Percentiles rank a stretch among this genome's conserved stretches.
phyloP scores from a whole-genome alignment of 2,797 vertebrate species.

The Yasuhikotakia modesta region DNA sequence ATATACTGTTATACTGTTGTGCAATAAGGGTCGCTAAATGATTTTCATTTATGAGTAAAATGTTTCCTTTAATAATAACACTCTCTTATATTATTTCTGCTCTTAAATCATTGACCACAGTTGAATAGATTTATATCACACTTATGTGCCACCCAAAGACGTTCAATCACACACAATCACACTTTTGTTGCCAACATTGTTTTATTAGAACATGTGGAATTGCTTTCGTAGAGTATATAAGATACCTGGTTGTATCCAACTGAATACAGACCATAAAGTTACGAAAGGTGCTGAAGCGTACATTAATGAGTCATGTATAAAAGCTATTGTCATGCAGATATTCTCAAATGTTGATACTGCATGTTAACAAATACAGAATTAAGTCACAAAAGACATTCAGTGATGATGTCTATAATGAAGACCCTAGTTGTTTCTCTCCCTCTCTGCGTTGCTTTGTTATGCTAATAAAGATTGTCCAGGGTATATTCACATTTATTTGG shows the following conservation, averaged over 20 bases:
- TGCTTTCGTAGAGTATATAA: conserved; percentile 65
- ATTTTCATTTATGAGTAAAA: neutral
- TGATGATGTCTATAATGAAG: conserved; percentile 57
- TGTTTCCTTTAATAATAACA: neutral
- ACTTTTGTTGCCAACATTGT: conserved; percentile 58
- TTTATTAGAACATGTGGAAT: conserved; percentile 81
- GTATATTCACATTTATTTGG: conserved; percentile 60
- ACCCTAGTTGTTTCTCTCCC: conserved; percentile 47
- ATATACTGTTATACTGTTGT: too few relatives aligned
- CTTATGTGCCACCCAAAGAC: neutral
- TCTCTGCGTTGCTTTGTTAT: conserved; percentile 59
- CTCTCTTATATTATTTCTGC: neutral
- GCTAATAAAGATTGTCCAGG: conserved; percentile 76
- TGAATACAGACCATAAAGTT: conserved; percentile 73
- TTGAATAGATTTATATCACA: neutral
- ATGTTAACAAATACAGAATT: conserved; percentile 63
- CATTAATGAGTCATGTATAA: conserved; percentile 78
- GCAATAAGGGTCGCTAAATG: too few relatives aligned
- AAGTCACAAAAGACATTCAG: conserved; percentile 66
- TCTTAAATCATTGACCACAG: neutral
- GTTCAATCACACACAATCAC: conserved; percentile 12
- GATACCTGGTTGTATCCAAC: conserved; percentile 70
- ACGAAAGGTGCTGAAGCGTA: conserved; percentile 70
- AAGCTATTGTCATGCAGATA: conserved; percentile 77
- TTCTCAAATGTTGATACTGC: conserved; percentile 69